phyloP scores from a whole-genome alignment of 2,113 vertebrate species.

The Zosterops japonicus region DNA sequence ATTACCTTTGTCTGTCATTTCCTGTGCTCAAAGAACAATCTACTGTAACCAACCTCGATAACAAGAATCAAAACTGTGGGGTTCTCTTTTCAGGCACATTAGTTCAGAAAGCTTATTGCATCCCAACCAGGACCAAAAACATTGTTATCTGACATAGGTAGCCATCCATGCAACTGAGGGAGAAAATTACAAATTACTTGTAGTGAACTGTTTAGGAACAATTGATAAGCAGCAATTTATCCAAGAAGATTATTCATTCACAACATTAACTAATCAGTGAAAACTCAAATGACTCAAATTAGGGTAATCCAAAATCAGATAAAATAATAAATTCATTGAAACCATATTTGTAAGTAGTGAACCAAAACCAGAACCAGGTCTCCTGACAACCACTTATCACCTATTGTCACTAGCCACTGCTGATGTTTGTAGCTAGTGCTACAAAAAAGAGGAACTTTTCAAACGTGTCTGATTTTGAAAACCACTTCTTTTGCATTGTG shows the following conservation, averaged over 20 bases:
- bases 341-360: neutral
- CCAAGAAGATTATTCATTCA: neutral
- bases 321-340: conserved; percentile 9
- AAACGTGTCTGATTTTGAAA: neutral
- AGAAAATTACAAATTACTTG: conserved; percentile 5
- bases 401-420: neutral
- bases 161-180: neutral
- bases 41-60: neutral
- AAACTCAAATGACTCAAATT: neutral
- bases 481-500: neutral
- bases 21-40: neutral
- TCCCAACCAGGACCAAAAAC: neutral
- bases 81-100: neutral
- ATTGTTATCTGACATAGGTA: neutral
- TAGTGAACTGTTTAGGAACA: neutral
- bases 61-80: neutral
- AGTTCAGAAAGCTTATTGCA: neutral
- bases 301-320: conserved; percentile 13
- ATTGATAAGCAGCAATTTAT: neutral
- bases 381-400: neutral
- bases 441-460: neutral
- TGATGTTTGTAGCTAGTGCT: neutral
- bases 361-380: neutral
- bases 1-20: neutral
- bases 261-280: neutral